Base-by-base conservation (phyloP, 1,140 invertebrate species). In the Aphelenchoides avenae region DNA sequence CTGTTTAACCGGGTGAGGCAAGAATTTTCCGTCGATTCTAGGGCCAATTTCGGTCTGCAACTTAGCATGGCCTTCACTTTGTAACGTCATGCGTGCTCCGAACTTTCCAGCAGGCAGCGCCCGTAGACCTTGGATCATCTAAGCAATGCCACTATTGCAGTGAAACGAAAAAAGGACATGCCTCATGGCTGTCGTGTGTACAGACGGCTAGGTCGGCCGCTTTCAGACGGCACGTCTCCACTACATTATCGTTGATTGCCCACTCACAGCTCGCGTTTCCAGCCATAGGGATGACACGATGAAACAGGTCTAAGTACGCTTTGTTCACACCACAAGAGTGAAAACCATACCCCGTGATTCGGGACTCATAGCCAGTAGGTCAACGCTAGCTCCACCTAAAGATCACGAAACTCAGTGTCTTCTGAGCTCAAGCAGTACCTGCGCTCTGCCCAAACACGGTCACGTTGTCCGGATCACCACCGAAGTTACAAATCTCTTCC, bases 401-500 rank as follows among this genome's bases (percentile, higher is more conserved):
- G n/a, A n/a, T n/a, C n/a, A n/a, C n/a, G n/a, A n/a, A n/a, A n/a
- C n/a, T n/a, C n/a, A n/a, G n/a, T n/a, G n/a, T n/a, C n/a, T n/a
- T n/a, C n/a, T n/a, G n/a, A n/a, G n/a, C n/a, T n/a, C n/a, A n/a
- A n/a, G n/a, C n/a, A n/a, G n/a, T n/a, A n/a, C n/a, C n/a, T 5
- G 49, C 49, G 44, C 18, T 24, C 24, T 53, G 51, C 13, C 51
- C 51, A 29, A 29, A 43, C 24, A 53, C 24, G 0, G 51, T 53
- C 15, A 53, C 48, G 20, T 48, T 53, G 36, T 53, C 33, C n/a
- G 51, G 51, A 30, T 53, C 34, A n/a, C 51, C 51, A n/a, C 51
- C 51, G 26, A 53, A 53, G 4, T 15, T 24, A n/a, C 15, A n/a
- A 18, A 53, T 53, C 20, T 53, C 33, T 22, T 53, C 41, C 36